Base-by-base conservation (phyloP, 2,113 vertebrate species). In the Austrofundulus limnaeus region DNA sequence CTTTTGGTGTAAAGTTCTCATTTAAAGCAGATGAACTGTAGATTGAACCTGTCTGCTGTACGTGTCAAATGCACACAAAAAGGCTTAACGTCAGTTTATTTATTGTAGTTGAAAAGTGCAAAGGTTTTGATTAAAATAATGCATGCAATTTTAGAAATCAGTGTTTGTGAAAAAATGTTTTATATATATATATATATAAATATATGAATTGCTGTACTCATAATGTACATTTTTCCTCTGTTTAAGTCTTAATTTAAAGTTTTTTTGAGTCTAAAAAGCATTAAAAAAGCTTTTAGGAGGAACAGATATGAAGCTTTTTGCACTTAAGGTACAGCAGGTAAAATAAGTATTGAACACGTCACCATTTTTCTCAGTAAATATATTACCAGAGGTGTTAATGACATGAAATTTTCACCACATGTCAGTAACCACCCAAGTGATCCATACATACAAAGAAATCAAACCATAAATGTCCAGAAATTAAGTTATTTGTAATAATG, bases 1-100 rank as follows among this genome's bases (percentile, higher is more conserved):
- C 93, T 93, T 92, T 91, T 93, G 79, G 93, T 88, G 91, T 91
- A 90, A 93, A 93, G 92, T 94, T 94, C 91, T 95, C 93, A 94
- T 94, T 96, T 95, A 90, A 91, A 79, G 91, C 91, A 90, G 88
- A 94, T 91, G 94, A 91, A 93, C 90, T 90, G 92, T 93, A 90
- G 86, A 92, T 85, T 85, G 91, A 93, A 94, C 88, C 94, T 95
- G 93, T 95, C 91, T 91, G 75, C 74, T 78, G 59, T 82, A 91
- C 92, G 91, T 95, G 94, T 94, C 91, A 92, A 91, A 92, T 81
- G 92, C 91, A 84, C 86, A 45, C 83, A 91, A 87, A 89, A 87
- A 75, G 38, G 83, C 92, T 89, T 91, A 93, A 87, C 78, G 92
- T 94, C 88, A 90, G 92, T 96, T 96, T 94, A 95, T 96, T 95